Percentiles rank a stretch among this genome's conserved stretches.
phyloP scores from a whole-genome alignment of 2,113 vertebrate species.

The Pseudonaja textilis region DNA sequence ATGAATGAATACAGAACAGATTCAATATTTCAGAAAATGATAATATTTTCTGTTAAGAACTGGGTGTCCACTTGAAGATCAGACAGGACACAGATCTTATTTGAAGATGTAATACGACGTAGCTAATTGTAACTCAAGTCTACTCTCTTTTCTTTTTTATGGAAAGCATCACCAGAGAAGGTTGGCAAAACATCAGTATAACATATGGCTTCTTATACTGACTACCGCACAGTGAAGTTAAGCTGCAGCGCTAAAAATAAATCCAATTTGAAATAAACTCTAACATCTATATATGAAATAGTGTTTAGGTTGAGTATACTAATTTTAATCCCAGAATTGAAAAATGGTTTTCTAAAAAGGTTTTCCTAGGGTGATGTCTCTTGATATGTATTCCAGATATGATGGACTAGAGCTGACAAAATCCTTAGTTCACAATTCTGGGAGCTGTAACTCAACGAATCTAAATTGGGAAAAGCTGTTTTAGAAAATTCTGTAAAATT shows the following conservation, averaged over 20 bases:
- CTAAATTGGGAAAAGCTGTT: background rate
- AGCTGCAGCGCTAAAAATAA: background rate
- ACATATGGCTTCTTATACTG: background rate
- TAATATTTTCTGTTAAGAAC: background rate
- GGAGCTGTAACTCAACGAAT: background rate
- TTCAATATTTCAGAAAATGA: background rate
- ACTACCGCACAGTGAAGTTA: background rate
- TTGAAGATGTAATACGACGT: background rate
- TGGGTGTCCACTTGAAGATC: accelerated
- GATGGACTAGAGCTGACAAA: background rate
- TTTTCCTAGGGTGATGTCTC: background rate
- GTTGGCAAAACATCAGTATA: background rate
- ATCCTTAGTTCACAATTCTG: background rate
- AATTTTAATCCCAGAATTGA: background rate
- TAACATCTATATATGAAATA: background rate
- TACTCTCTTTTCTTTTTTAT: no score
- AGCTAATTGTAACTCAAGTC: accelerated
- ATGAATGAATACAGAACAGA: background rate
- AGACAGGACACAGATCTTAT: background rate
- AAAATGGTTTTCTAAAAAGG: background rate
- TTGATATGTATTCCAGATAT: background rate
- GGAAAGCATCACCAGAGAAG: background rate
- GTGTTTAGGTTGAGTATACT: background rate
- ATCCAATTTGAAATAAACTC: background rate
- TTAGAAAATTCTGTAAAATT: background rate